Percentiles rank a stretch among this genome's conserved stretches.
Conservation (phyloP, 30 jellyfish, hydroid and myxozoan species). For the Hydractinia symbiolongicarpus region DNA sequence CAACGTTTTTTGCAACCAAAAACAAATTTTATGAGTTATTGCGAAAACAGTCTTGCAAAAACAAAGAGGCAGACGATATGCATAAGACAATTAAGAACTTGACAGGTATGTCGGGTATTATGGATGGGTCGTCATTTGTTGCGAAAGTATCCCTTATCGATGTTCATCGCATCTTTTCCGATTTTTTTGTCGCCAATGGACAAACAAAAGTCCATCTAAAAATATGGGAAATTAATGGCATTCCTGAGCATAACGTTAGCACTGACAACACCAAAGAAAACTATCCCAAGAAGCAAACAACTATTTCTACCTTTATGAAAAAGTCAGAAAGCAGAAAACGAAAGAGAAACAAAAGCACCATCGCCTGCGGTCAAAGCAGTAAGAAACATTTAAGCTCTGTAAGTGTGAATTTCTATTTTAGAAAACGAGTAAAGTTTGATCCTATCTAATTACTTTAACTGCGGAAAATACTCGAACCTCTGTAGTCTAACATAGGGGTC, state of each 20-base stretch:
- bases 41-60: background rate
- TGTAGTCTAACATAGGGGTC: too few species aligned
- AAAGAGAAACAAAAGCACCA: too few species aligned
- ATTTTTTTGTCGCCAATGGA: background rate
- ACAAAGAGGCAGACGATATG: background rate
- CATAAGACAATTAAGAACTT: background rate
- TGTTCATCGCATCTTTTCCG: background rate
- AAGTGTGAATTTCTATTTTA: too few species aligned
- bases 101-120: background rate
- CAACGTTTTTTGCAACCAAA: background rate
- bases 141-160: slow-evolving; percentile 1
- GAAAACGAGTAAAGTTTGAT: too few species aligned
- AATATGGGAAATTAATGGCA: background rate
- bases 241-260: background rate
- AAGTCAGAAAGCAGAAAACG: too few species aligned
- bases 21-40: background rate
- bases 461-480: too few species aligned
- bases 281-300: too few species aligned
- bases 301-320: too few species aligned
- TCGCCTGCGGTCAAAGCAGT: too few species aligned
- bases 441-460: too few species aligned
- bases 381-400: too few species aligned
- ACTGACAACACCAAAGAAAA: too few species aligned
- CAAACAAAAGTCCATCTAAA: background rate
- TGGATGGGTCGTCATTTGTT: background rate